Evolutionary conservation across 1,140 invertebrate genomes (phyloP), one percentile per base, ranked within the genome.

Genomic region (Pteromalus puparum): DNA sequence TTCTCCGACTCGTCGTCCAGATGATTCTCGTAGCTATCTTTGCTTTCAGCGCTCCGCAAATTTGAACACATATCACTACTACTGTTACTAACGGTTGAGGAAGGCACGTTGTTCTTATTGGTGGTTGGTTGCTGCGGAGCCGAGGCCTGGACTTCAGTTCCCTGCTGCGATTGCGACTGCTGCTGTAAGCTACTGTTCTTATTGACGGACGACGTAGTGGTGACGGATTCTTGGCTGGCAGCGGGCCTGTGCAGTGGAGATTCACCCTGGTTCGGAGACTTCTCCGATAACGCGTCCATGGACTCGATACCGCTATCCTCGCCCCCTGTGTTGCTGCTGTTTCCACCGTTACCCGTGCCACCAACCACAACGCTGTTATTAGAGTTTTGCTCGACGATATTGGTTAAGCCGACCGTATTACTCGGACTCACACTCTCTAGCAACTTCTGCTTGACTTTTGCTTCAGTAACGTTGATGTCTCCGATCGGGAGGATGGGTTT

Each of bases 271-370:
- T 98, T 97, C 4, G 97, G 97, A 86, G 97, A 97, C 90, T 98
- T 98, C 89, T 98, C 97, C 30, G 97, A 98, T 5, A 98, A 91
- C 2, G 97, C 97, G 90, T 98, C 97, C 97, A 98, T 98, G 7
- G 97, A 98, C 90, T 98, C 97, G 26, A 98, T 98, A 2, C 97
- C 97, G 67, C 97, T 98, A 92, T 98, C 97, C 91, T 98, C 97
- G 28, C 97, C 97, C 84, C 46, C 95, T 93, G 70, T 94, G 90
- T 34, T 90, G 12, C 18, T 82, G 15, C n/a, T 81, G 15, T 30
- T 61, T 21, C 28, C 53, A 85, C 75, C 95, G 93, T 86, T 94
- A 89, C 53, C 84, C 34, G 87, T 88, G 46, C 87, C 88, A 6
- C 90, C 89, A 5, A 93, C 89, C 42, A 86, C 89, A n/a, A 91